Evolutionary conservation across 2,888 invertebrate species (phyloP), one percentile per base, ranked within the genome.

Genomic region (Drosophila conformis): DNA sequence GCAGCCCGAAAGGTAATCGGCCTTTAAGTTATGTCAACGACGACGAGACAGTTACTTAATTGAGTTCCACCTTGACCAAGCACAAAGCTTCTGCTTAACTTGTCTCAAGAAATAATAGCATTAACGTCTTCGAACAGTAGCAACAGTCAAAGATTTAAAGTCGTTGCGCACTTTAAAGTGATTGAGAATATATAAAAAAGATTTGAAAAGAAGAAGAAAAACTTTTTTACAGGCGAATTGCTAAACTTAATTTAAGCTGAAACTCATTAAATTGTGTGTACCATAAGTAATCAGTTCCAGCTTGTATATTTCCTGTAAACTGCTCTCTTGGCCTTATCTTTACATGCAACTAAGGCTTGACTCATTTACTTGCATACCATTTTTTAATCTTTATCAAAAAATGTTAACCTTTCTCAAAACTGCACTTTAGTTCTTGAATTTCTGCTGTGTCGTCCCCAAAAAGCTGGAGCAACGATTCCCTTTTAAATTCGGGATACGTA

Each of bases 11-110:
- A 80, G 80, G 69, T 76, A 80, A 85, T 67, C 66, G 78, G 69
- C 69, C 80, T 83, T 67, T 73, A 66, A 78, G 83, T 86, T 86
- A 84, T 88, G 84, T 83, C 86, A 88, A 76, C 54, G 56, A n/a
- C 48, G 29, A 29, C 42, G 63, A 78, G 88, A 84, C 88, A 84
- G 86, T 80, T 83, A 21, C 75, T 71, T 84, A 84, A 84, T 84
- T 88, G 78, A 76, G 86, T 88, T 84, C 82, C 65, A n/a, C 15
- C 15, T 60, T 68, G 49, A 38, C 21, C 69, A 53, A 29, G 4
- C 11, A n/a, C 25, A 35, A 27, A 56, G 66, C 40, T n/a, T 61
- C 49, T 49, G 27, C 61, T 52, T 53, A 73, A 46, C n/a, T 51
- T 71, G 25, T 35, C 31, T 31, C 13, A 40, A 38, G 8, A 8